Percentiles rank a stretch among this genome's conserved stretches.
Evolutionary conservation across 2,797 vertebrate species (phyloP).

Genomic region (Diplodus sargus): DNA sequence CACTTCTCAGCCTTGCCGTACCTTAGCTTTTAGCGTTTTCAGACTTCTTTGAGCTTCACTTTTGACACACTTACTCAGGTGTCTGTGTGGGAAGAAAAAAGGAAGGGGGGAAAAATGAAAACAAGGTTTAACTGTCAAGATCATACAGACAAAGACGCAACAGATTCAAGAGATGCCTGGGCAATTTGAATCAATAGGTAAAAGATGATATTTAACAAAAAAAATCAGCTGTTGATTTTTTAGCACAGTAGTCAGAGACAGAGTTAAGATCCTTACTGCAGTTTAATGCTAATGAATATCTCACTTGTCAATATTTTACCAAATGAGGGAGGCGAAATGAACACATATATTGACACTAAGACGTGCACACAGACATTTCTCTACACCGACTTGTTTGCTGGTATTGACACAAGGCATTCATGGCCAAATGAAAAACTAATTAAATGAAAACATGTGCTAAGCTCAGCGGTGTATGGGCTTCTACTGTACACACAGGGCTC

Average conservation of each 20-base stretch:
- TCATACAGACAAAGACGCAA: not conserved
- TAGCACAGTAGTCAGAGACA: not conserved
- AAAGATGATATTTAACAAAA: not conserved
- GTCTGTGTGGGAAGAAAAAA: slow-evolving; percentile 23
- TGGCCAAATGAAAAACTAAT: slow-evolving; percentile 86
- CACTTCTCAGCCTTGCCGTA: slow-evolving; percentile 83
- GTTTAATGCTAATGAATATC: slow-evolving; percentile 23
- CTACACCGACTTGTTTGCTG: slow-evolving; percentile 69
- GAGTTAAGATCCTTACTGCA: not conserved
- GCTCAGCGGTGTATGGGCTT: slow-evolving; percentile 77
- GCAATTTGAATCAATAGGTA: not conserved
- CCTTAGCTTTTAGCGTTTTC: slow-evolving; percentile 80
- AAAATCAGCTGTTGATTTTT: not conserved
- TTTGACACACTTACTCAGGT: slow-evolving; percentile 73
- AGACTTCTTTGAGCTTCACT: slow-evolving; percentile 78
- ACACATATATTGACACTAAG: slow-evolving; percentile 47
- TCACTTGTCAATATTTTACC: slow-evolving; percentile 40
- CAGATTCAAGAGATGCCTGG: slow-evolving; percentile 1
- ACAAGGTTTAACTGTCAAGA: slow-evolving; percentile 25
- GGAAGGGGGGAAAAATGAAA: slow-evolving; percentile 25
- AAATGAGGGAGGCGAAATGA: slow-evolving; percentile 38
- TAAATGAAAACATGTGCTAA: slow-evolving; percentile 87
- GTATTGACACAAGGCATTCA: slow-evolving; percentile 76
- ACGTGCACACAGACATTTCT: slow-evolving; percentile 57
- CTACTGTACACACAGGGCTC: slow-evolving; percentile 82